Evolutionary conservation across 2,113 vertebrate genomes (phyloP), one percentile per base, ranked within the genome.

Genomic region (Phalacrocorax aristotelis): DNA sequence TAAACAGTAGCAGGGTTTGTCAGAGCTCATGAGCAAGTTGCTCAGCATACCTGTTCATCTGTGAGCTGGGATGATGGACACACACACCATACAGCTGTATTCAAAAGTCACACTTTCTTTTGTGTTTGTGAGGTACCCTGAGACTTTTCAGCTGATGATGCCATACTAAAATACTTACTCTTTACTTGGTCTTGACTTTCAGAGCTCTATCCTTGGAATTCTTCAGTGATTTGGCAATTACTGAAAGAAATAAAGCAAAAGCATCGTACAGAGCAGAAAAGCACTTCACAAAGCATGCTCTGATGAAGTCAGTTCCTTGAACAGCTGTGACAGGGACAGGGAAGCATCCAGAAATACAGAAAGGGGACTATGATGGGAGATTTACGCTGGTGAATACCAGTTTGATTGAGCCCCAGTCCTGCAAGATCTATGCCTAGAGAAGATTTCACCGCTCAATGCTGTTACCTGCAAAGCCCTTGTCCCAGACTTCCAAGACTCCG

Each of bases 301-400:
- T 95, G 95, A 91, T 95, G 93, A 95, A 89, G 64, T 95, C 94
- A 96, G 82, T 81, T 95, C 48, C 82, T 94, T 80, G 70, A 94
- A 81, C 93, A 96, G 75, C 94, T 95, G 87, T 2, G 15, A 85
- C 54, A 80, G 72, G 44, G 88, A 77, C 72, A 87, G 62, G 15
- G 75, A 91, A 85, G 42, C 62, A 93, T 42, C 58, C 82, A 95
- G 82, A 91, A 93, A 81, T 88, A 70, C 34, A 88, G 58, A 88
- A 85, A 51, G 18, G 18, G 62, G 46, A 62, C 58, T 90, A 62
- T 80, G 71, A 93, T 64, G 46, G 75, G 70, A 93, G 44, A 80
- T n/a, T 77, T 85, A 49, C 85, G 52, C 48, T 82, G 40, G 34
- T 74, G 55, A 92, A 72, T 79, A 71, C 19, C 34, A 36, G 23